phyloP scores from a whole-genome alignment of 1,140 invertebrate species.

The Anastrepha obliqua region DNA sequence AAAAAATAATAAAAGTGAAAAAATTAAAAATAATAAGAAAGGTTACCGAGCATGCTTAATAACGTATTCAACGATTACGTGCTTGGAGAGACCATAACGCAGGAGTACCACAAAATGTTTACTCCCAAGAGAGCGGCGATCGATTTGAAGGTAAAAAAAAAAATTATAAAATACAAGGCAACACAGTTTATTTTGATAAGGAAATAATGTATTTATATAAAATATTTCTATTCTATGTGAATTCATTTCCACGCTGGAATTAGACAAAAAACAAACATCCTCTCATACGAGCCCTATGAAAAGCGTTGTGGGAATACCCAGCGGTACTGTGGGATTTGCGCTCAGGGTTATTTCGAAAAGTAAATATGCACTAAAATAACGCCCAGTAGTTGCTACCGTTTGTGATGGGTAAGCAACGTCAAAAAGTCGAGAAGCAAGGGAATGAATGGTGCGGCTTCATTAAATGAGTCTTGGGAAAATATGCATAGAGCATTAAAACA shows the following conservation, averaged over 20 bases:
- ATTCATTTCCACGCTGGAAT: not conserved
- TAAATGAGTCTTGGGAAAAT: not conserved
- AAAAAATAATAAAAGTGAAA: no score
- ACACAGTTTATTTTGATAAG: not conserved
- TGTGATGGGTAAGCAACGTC: not conserved
- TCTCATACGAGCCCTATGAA: not conserved
- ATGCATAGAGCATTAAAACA: not conserved
- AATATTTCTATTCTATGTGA: not conserved
- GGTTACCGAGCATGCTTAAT: not conserved
- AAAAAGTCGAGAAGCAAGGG: not conserved
- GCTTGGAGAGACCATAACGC: not conserved
- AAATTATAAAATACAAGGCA: not conserved
- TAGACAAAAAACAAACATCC: not conserved
- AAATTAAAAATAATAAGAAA: not conserved
- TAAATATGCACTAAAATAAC: constrained; percentile 28
- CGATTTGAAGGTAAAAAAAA: not conserved
- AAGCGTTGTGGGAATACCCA: constrained; percentile 12
- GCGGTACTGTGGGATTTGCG: not conserved
- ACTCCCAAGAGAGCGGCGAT: constrained; percentile 23
- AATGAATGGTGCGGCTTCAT: not conserved
- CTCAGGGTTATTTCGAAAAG: not conserved
- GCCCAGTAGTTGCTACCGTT: constrained; percentile 45
- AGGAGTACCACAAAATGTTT: not conserved
- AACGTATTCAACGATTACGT: not conserved
- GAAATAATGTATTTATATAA: constrained; percentile 12